Base-by-base conservation (phyloP, 2,113 vertebrate genomes). In the Tragelaphus imberbis region DNA sequence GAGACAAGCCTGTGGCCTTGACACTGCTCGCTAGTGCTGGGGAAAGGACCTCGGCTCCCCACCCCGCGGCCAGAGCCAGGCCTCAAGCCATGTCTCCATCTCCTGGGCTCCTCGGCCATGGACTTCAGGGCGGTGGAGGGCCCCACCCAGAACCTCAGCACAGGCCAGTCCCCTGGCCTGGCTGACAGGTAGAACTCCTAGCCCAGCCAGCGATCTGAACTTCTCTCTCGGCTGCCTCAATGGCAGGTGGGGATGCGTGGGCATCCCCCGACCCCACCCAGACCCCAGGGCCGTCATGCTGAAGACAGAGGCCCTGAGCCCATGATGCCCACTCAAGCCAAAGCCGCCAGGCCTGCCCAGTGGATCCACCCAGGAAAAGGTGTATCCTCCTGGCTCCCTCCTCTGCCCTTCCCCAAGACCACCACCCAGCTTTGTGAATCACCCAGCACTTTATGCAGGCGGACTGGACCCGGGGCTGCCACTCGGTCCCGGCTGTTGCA, bases 391-490 rank as follows among this genome's bases (percentile, higher is more conserved):
- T 58, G 80, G 53, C 84, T 30, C 71, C 53, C 36, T 14, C 90
- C 47, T 30, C 36, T 21, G 61, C 30, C 79, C 89, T 90, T 27
- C 81, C 88, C 96, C 3, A 0, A 65, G 68, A 59, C 87, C 61
- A 58, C 68, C 88, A 59, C 98, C 98, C 98, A 98, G 98, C 98
- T 98, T 99, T 98, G 98, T 98, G 97, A 99, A 96, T 98, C 98
- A 98, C 98, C 98, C 65, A 98, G 99, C 99, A 99, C 99, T 99
- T 99, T 99, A 99, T 59, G 55, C 92, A 97, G 98, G 97, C 93
- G 88, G 96, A 96, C 98, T 94, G 92, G 97, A 97, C 96, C 97
- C 97, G 89, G 3, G 84, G 94, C 88, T 68, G 61, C 96, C 90
- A 96, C 96, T 92, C 91, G 95, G 63, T 49, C 90, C 86, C 1